Evolutionary conservation across 1,140 invertebrate genomes (phyloP).

Genomic region (Microvelia longipes): DNA sequence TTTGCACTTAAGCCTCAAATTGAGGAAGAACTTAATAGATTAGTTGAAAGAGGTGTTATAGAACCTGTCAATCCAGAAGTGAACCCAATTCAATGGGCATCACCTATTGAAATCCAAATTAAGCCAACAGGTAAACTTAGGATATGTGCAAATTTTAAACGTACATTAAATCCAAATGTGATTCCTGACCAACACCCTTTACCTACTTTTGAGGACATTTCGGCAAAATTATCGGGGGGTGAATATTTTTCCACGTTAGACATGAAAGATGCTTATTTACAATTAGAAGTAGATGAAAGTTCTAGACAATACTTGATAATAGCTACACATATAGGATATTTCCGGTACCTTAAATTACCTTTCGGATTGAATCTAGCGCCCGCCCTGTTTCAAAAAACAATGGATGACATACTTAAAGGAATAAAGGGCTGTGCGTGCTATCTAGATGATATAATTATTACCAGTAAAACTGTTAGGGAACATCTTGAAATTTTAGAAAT

Average conservation of each 20-base stretch:
- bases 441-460: background rate
- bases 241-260: background rate
- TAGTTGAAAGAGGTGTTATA: background rate
- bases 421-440: background rate
- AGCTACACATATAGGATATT: background rate
- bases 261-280: background rate
- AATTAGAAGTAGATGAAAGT: background rate
- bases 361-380: background rate
- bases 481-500: background rate
- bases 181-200: background rate
- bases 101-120: background rate
- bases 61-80: background rate
- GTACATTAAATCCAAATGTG: background rate
- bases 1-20: background rate
- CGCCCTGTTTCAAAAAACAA: background rate
- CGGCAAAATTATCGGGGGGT: background rate
- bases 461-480: background rate
- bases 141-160: too few species aligned
- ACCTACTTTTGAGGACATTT: background rate
- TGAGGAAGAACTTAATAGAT: background rate
- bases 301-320: background rate
- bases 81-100: background rate
- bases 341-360: background rate
- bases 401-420: background rate
- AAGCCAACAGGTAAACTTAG: background rate